Conservation (phyloP, 2,113 vertebrate genomes). For the Gadus macrocephalus region DNA sequence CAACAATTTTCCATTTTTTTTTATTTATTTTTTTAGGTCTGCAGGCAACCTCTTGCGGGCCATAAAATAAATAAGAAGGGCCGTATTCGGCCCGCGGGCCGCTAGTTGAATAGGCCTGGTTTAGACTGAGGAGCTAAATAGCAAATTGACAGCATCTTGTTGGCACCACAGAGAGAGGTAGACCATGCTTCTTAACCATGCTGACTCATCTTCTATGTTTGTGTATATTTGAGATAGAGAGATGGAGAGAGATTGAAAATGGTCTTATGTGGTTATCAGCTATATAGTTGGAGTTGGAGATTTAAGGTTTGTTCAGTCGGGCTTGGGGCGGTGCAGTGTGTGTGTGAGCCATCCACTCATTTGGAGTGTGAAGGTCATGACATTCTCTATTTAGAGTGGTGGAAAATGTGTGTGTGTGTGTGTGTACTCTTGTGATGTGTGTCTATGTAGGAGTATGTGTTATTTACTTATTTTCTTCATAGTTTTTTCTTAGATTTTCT, state of each 20-base stretch:
- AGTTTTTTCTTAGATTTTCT: neutral
- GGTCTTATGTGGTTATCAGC: slow-evolving; percentile 24
- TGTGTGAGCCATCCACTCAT: neutral
- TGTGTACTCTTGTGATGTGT: neutral
- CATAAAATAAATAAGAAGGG: too few relatives aligned
- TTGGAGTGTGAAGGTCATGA: neutral
- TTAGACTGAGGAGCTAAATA: neutral
- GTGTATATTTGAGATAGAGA: neutral
- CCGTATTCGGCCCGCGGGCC: too few relatives aligned
- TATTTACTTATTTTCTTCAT: neutral
- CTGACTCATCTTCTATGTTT: slow-evolving; percentile 10
- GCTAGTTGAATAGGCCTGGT: too few relatives aligned
- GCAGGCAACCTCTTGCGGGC: too few relatives aligned
- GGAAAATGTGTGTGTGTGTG: slow-evolving; percentile 4
- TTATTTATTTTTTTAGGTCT: too few relatives aligned
- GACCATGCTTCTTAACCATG: slow-evolving; percentile 12
- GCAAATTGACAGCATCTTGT: slow-evolving; percentile 31
- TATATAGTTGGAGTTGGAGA: slow-evolving; percentile 14
- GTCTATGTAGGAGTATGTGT: neutral
- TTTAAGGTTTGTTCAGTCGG: slow-evolving; percentile 5
- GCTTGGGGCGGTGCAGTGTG: neutral
- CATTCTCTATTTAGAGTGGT: neutral
- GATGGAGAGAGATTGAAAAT: neutral
- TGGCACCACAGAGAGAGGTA: neutral
- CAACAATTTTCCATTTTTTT: too few relatives aligned